Percentiles rank a stretch among this genome's conserved stretches.
Evolutionary conservation across 2,113 vertebrate genomes (phyloP).

Genomic region (Hypomesus transpacificus): DNA sequence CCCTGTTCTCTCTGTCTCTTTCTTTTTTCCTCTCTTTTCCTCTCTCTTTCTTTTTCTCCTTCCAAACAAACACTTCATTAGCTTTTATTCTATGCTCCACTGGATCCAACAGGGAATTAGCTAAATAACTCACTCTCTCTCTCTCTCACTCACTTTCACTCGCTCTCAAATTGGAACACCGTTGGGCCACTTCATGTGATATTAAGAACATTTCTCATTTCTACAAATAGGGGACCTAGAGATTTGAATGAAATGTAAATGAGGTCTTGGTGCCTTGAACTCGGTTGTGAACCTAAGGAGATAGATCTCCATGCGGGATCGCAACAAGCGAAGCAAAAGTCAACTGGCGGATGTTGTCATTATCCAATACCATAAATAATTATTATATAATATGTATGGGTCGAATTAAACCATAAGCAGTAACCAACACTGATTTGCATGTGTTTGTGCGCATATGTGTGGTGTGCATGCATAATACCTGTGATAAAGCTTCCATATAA

Average conservation of each 20-base stretch:
- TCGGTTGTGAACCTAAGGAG: slow-evolving; percentile 1
- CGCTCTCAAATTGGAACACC: not conserved
- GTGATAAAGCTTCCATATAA: not conserved
- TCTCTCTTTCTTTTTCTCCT: not conserved
- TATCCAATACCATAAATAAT: not conserved
- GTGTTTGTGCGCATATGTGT: no score
- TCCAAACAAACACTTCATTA: not conserved
- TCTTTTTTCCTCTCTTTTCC: slow-evolving; percentile 13
- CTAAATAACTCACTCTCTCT: not conserved
- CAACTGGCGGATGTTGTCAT: no score
- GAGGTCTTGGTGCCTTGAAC: slow-evolving; percentile 4
- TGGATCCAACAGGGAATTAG: no score
- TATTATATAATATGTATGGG: not conserved
- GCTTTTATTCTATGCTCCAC: no score
- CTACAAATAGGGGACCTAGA: not conserved
- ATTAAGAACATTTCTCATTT: slow-evolving; percentile 3
- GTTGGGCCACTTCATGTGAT: not conserved
- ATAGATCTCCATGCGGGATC: not conserved
- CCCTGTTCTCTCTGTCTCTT: slow-evolving; percentile 26
- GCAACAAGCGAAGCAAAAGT: no score
- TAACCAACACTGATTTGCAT: not conserved
- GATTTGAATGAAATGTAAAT: not conserved
- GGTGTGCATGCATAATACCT: no score
- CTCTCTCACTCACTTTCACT: not conserved
- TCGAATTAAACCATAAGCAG: not conserved